Percentiles rank a stretch among this genome's conserved stretches.
These are phyloP conservation scores for Hiodon alosoides DNA, from an alignment of 2,113 vertebrate genomes.

Conservation along the genomic window DNA sequence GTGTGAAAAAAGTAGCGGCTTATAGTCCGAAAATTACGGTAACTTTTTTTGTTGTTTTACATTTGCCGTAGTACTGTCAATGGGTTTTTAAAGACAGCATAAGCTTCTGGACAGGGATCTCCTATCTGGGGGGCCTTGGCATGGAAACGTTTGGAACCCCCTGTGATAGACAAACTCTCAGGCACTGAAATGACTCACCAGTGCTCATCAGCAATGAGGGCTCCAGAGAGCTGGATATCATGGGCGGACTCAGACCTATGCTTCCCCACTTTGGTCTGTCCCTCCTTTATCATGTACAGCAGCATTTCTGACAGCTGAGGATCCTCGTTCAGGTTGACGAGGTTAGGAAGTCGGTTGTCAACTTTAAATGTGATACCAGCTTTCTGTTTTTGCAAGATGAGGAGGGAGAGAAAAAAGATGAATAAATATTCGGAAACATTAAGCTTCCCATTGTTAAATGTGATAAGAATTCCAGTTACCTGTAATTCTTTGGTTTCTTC, in stretches of 20 bases:
- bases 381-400: slow-evolving; percentile 60
- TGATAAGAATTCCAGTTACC: slow-evolving; percentile 52
- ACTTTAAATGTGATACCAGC: slow-evolving; percentile 85
- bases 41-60: too few species aligned
- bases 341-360: slow-evolving; percentile 84
- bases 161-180: background rate
- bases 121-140: too few species aligned
- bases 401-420: background rate
- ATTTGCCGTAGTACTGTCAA: too few species aligned
- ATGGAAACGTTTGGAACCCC: too few species aligned
- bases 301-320: slow-evolving; percentile 94
- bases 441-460: background rate
- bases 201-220: slow-evolving; percentile 84
- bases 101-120: too few species aligned
- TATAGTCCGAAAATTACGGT: too few species aligned
- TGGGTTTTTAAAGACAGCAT: background rate
- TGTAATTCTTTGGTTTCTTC: slow-evolving; percentile 85
- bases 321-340: slow-evolving; percentile 94
- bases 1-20: too few species aligned
- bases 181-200: slow-evolving; percentile 63
- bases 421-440: background rate
- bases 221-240: slow-evolving; percentile 86
- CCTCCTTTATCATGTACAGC: slow-evolving; percentile 92
- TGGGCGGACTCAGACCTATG: slow-evolving; percentile 62
- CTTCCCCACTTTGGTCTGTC: slow-evolving; percentile 83